A percentile compares a stretch with the other conserved stretches of the same genome.
Evolutionary conservation across 2,113 vertebrate species (phyloP).

Genomic region (Crotalus tigris): DNA sequence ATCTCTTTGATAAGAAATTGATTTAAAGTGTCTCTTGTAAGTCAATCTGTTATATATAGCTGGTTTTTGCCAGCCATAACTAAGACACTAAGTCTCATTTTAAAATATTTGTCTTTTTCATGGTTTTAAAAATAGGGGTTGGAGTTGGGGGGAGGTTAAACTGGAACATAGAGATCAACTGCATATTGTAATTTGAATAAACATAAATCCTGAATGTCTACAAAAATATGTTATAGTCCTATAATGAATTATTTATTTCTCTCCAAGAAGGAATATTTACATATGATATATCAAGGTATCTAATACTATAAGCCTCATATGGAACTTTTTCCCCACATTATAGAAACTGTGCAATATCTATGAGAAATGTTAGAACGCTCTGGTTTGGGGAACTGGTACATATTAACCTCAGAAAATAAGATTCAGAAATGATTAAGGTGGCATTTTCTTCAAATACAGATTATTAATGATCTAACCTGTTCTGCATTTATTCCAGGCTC

Average conservation of each 20-base stretch:
- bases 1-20: conserved; percentile 32
- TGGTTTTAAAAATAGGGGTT: not conserved
- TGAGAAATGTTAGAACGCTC: not conserved
- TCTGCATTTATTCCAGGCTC: not conserved
- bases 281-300: not conserved
- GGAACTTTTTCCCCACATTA: not conserved
- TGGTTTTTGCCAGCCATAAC: no score
- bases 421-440: not conserved
- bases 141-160: not conserved
- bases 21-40: not conserved
- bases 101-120: not conserved
- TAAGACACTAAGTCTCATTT: not conserved
- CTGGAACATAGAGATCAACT: conserved; percentile 26
- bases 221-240: conserved; percentile 38
- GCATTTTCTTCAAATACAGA: not conserved
- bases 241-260: conserved; percentile 22
- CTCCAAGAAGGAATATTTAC: not conserved
- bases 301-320: not conserved
- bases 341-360: not conserved
- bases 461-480: not conserved
- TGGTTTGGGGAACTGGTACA: not conserved
- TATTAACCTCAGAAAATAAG: not conserved
- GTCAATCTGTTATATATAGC: conserved; percentile 3
- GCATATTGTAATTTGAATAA: conserved; percentile 38
- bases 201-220: conserved; percentile 45